Evolutionary conservation across 2,113 vertebrate genomes (phyloP).

Genomic region (Uropsilus gracilis): DNA sequence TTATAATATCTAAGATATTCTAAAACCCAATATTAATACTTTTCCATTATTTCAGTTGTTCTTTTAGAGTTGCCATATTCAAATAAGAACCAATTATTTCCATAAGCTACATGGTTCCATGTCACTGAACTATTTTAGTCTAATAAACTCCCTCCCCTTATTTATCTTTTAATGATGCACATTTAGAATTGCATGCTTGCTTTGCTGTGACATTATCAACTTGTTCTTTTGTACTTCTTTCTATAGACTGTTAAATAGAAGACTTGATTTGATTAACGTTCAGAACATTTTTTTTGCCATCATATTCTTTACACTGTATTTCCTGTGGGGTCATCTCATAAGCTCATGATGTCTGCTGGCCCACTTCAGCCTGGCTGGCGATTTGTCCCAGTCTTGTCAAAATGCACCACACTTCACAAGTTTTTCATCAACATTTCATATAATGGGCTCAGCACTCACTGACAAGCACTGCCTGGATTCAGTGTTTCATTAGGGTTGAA

Average conservation of each 20-base stretch:
- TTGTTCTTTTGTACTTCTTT: not conserved
- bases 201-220: not conserved
- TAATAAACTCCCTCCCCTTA: not conserved
- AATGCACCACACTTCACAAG: accelerated
- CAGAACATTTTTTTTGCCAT: not conserved
- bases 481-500: not conserved
- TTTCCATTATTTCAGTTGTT: not conserved
- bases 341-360: not conserved
- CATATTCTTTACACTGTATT: not conserved
- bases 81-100: not conserved
- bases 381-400: too few species aligned
- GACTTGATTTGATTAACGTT: not conserved
- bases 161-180: not conserved
- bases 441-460: not conserved
- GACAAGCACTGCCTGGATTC: not conserved
- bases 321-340: not conserved
- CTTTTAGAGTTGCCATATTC: not conserved
- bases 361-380: not conserved
- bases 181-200: not conserved
- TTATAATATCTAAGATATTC: not conserved
- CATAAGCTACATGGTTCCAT: not conserved
- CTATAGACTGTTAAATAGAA: not conserved
- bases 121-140: not conserved
- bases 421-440: not conserved
- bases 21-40: not conserved